phyloP scores from a whole-genome alignment of 2,888 invertebrate genomes.

The Drosophila ezoana region DNA sequence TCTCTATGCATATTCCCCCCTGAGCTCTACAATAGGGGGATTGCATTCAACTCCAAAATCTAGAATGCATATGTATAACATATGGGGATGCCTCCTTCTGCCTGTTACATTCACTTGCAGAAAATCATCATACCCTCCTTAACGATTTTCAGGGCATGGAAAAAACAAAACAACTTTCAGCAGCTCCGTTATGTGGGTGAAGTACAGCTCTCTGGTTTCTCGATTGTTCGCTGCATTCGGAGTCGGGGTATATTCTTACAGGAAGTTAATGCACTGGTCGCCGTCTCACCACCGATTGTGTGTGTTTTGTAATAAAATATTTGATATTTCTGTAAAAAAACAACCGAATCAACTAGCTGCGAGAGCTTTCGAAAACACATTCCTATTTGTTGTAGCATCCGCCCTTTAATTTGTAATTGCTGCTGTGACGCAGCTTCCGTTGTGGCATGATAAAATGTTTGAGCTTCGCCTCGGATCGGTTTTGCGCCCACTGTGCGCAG shows the following conservation, averaged over 20 bases:
- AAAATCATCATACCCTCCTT: not conserved
- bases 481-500: not conserved
- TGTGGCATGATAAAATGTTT: constrained; percentile 41
- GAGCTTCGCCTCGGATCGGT: not conserved
- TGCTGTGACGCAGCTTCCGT: constrained; percentile 43
- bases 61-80: too few species aligned
- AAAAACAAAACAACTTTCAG: constrained; percentile 19
- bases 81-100: too few species aligned
- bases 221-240: constrained; percentile 20
- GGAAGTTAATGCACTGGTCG: constrained; percentile 66
- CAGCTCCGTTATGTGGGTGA: constrained; percentile 63
- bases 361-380: constrained; percentile 24
- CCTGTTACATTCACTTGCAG: not conserved
- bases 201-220: constrained; percentile 46
- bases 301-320: constrained; percentile 69
- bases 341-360: not conserved
- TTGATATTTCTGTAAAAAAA: constrained; percentile 37
- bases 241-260: constrained; percentile 38
- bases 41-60: too few species aligned
- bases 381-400: constrained; percentile 15
- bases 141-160: not conserved
- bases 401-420: constrained; percentile 24
- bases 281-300: constrained; percentile 1
- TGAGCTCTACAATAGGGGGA: too few species aligned
- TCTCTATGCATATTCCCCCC: too few species aligned